Base-by-base conservation (phyloP, 2,113 vertebrate genomes). In the Odontophorus gujanensis region DNA sequence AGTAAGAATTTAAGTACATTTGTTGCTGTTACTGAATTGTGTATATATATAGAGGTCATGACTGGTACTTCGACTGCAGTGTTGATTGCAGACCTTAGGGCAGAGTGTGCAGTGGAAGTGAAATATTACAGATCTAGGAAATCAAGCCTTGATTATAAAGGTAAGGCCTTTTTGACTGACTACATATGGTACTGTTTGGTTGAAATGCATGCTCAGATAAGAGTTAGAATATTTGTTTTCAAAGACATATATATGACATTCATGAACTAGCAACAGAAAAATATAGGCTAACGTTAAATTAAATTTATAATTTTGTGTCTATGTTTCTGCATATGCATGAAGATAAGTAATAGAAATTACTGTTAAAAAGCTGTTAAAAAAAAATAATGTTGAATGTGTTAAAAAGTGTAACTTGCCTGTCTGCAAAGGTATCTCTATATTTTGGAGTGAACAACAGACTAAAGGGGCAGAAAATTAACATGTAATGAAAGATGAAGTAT, bases 1-100 rank as follows among this genome's bases (percentile, higher is more conserved):
- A 97, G 89, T 82, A 96, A 88, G 92, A 90, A 95, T 95, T 90
- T 82, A 38, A 95, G 69, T 80, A 43, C 87, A 92, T 42, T 97
- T 92, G 67, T 63, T 96, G 73, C 58, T 87, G 1, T 43, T 85
- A 73, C 72, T 28, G 78, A 84, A 74, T 67, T 93, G 84, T 80
- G 87, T 79, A 81, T 96, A 95, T 96, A 95, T 96, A 97, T 94
- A 97, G 89, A 87, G 90, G 92, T 92, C 92, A 96, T 97, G 94
- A 61, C 65, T 96, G 63, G 36, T 69, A 43, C 48, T 89, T 71
- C 92, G 76, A 75, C 58, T 76, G 48, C 92, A 89, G 81, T 24
- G 65, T 78, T 81, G 92, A 71, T 85, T 59, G 40, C 68, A 85
- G 81, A 67, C 34, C 53, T 76, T 75, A 92, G 57, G 80, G 66